phyloP scores from a whole-genome alignment of 2,797 vertebrate genomes.

The Intellagama lesueurii region DNA sequence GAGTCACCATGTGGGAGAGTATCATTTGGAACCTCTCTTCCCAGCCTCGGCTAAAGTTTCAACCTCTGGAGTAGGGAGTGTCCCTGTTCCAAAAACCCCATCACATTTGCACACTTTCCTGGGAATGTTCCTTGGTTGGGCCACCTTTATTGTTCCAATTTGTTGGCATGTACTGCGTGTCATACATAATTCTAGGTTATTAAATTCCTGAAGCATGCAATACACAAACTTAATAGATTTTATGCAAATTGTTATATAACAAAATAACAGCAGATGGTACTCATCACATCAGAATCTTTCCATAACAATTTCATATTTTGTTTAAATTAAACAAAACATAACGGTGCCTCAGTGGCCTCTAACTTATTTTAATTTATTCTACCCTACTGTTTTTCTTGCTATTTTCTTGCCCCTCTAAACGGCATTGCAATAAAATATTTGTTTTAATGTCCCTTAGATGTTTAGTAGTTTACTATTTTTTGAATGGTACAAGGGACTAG shows the following conservation, averaged over 20 bases:
- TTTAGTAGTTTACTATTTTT: conserved; percentile 59
- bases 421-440: conserved; percentile 53
- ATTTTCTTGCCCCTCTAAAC: conserved; percentile 39
- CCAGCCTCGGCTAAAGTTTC: too few relatives aligned
- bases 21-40: background rate
- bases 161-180: conserved; percentile 71
- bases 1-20: background rate
- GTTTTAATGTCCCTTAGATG: conserved; percentile 46
- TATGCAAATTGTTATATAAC: conserved; percentile 82
- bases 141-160: conserved; percentile 70
- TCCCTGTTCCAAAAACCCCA: background rate
- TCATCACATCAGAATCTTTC: conserved; percentile 75
- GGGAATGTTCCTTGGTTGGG: conserved; percentile 60
- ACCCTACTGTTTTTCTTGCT: conserved; percentile 34
- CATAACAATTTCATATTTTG: conserved; percentile 70
- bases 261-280: conserved; percentile 80
- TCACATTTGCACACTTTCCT: conserved; percentile 47
- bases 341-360: conserved; percentile 54
- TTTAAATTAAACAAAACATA: conserved; percentile 76
- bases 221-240: conserved; percentile 81
- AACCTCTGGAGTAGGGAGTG: background rate
- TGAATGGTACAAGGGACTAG: conserved; percentile 24
- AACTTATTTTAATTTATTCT: conserved; percentile 67
- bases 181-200: conserved; percentile 78
- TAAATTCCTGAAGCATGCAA: conserved; percentile 78